Conservation (phyloP, 2,888 invertebrate genomes). For the Microplitis deprimator region DNA sequence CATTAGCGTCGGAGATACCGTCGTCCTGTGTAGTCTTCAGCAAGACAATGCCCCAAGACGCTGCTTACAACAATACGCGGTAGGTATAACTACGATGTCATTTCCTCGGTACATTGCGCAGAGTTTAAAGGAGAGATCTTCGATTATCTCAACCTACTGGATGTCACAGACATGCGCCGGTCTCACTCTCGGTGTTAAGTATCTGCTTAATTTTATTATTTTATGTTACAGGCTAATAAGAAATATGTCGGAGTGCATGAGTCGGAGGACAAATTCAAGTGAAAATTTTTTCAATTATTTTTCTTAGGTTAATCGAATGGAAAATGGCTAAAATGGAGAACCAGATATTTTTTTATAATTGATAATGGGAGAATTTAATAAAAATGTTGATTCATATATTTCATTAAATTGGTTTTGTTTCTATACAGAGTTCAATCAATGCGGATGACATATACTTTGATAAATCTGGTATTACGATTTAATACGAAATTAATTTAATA, state of each 20-base stretch:
- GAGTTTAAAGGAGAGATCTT: slow-evolving; percentile 18
- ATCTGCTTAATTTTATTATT: not conserved
- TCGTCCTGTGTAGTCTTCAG: not conserved
- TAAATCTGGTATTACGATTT: not conserved
- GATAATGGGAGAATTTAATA: no score
- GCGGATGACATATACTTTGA: not conserved
- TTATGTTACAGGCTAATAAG: not conserved
- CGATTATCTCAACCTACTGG: slow-evolving; percentile 8
- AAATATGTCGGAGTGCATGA: no score
- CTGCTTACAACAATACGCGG: slow-evolving; percentile 12
- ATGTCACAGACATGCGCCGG: slow-evolving; percentile 5
- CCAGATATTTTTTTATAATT: no score
- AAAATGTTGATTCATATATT: not conserved
- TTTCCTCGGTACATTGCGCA: slow-evolving; percentile 5
- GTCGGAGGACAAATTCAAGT: no score
- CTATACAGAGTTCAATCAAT: not conserved
- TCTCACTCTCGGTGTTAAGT: not conserved
- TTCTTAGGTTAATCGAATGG: no score
- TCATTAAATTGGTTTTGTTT: not conserved
- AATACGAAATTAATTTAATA: not conserved
- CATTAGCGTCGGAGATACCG: slow-evolving; percentile 23
- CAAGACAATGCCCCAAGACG: slow-evolving; percentile 21
- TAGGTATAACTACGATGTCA: slow-evolving; percentile 17
- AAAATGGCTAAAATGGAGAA: no score
- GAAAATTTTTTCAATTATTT: no score